Evolutionary conservation across 2,113 vertebrate species (phyloP).

Genomic region (Rostratula benghalensis): DNA sequence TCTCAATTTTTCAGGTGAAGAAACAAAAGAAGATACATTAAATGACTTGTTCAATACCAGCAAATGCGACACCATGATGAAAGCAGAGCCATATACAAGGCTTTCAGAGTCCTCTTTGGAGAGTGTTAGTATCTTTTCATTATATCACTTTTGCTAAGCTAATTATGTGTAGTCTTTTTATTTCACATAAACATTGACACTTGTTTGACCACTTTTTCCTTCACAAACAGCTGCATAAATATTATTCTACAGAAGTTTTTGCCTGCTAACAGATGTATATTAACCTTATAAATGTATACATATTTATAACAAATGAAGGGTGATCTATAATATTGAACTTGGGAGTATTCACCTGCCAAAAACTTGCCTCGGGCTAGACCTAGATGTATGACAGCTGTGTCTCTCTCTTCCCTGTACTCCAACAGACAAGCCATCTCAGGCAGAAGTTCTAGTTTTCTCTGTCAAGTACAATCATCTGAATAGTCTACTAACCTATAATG

Average conservation of each 20-base stretch:
- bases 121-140: not conserved
- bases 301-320: not conserved
- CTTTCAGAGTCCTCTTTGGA: not conserved
- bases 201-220: not conserved
- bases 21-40: not conserved
- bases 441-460: not conserved
- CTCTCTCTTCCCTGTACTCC: not conserved
- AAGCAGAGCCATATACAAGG: not conserved
- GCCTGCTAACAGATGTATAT: not conserved
- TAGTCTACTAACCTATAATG: not conserved
- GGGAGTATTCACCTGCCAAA: not conserved
- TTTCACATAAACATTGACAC: not conserved
- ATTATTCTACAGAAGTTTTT: not conserved
- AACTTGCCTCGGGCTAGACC: not conserved
- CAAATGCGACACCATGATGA: not conserved
- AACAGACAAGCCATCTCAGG: not conserved
- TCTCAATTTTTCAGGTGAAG: not conserved
- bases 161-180: not conserved
- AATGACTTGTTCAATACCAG: not conserved
- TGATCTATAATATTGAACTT: not conserved
- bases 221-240: not conserved
- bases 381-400: accelerated
- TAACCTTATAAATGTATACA: not conserved
- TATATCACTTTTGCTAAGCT: not conserved
- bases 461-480: not conserved